Evolutionary conservation across 2,113 vertebrate species (phyloP), one percentile per base, ranked within the genome.

Genomic region (Malurus melanocephalus): DNA sequence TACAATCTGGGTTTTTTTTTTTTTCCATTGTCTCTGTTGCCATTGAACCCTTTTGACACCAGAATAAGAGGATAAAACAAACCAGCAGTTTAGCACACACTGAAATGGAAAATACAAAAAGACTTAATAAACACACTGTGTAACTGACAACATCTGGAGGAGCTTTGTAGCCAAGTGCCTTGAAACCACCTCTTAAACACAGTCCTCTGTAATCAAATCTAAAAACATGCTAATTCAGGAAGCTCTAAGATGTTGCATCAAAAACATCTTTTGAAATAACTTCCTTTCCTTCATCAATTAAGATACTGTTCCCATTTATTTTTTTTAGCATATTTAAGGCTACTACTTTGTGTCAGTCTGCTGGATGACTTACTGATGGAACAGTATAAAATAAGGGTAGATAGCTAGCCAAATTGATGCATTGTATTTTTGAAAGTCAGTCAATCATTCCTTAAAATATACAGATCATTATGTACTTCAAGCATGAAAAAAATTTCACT

Each of bases 91-190:
- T 85, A 85, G 48, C 59, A 82, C 72, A 89, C 43, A 82, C 10
- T 78, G 85, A 89, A 95, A 94, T 85, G 91, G 91, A 94, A 94
- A 95, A 93, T 84, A 78, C 6, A 0, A 86, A 90, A 68, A 78
- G 32, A 16, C 42, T 91, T 92, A 87, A 94, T 73, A 82, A 94
- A 92, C 80, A 83, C 65, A 64, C 45, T 71, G 52, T 80, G 64
- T 82, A 93, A 94, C 64, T 67, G 82, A 91, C 75, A 93, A 92
- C 85, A 93, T 91, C 88, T 94, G 94, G 82, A 83, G 60, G 11
- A 65, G 28, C 32, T 91, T 83, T 85, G 42, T 68, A 91, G 80
- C 82, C 91, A 93, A 92, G 68, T 42, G 82, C 30, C 69, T 93
- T 92, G 77, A 94, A 93, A 92, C 48, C 16, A 75, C 20, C 65